phyloP scores from a whole-genome alignment of 2,888 invertebrate genomes.

The Lithophane ornitopus region DNA sequence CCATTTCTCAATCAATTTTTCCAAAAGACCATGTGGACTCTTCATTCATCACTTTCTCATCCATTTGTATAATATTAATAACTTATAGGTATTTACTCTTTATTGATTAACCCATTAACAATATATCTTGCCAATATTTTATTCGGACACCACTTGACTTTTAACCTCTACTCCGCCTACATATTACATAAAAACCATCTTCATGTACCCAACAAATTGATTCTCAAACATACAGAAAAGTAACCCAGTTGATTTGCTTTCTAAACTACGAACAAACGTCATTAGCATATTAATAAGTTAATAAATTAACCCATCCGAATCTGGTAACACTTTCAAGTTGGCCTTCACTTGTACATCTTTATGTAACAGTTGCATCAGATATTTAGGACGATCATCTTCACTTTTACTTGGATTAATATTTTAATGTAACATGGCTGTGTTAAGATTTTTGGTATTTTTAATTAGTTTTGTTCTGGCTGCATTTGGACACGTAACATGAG shows the following conservation, averaged over 20 bases:
- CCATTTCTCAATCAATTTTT: too few species aligned
- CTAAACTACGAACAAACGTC: conserved; percentile 61
- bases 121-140: conserved; percentile 5
- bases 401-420: conserved; percentile 39
- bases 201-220: conserved; percentile 44
- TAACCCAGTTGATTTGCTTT: conserved; percentile 63
- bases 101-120: conserved; percentile 24
- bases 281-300: conserved; percentile 66
- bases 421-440: conserved; percentile 4
- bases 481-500: conserved; percentile 3
- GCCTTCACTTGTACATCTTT: conserved; percentile 57
- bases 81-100: background rate
- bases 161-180: conserved; percentile 29
- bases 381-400: conserved; percentile 62
- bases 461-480: conserved; percentile 17
- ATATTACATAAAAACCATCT: conserved; percentile 32
- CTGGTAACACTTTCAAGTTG: conserved; percentile 54
- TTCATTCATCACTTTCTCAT: background rate
- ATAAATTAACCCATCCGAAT: conserved; percentile 63
- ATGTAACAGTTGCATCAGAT: conserved; percentile 46
- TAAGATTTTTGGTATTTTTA: conserved; percentile 1
- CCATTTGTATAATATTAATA: background rate
- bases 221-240: conserved; percentile 28
- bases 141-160: conserved; percentile 30
- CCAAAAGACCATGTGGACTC: too few species aligned